Conservation (phyloP, 2,113 vertebrate species). For the Fregetta grallaria region DNA sequence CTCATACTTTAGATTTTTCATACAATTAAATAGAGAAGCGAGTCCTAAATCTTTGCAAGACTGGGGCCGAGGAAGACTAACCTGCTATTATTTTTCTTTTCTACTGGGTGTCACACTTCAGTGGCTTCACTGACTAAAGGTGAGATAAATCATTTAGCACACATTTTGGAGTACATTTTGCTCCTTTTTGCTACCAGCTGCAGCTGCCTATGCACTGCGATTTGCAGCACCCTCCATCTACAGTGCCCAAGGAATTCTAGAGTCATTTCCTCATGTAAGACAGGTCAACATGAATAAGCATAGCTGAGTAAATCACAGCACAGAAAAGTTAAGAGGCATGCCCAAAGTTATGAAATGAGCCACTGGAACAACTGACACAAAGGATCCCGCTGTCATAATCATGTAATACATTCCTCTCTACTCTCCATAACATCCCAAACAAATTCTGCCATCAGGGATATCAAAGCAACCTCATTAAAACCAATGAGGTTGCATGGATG, state of each 20-base stretch:
- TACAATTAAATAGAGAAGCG: neutral
- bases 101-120: neutral
- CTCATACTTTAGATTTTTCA: neutral
- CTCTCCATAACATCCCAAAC: neutral
- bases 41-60: neutral
- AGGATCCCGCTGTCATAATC: neutral
- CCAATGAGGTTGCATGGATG: neutral
- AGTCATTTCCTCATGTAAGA: neutral
- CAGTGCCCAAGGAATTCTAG: neutral
- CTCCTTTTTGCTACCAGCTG: slow-evolving; percentile 23
- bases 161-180: slow-evolving; percentile 2
- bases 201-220: neutral
- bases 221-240: neutral
- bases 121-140: slow-evolving; percentile 17
- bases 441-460: neutral
- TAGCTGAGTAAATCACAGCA: neutral
- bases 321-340: neutral
- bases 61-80: neutral
- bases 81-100: neutral
- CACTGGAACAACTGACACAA: neutral
- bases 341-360: neutral
- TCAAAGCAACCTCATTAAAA: neutral
- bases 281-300: neutral
- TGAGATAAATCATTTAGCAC: slow-evolving; percentile 10
- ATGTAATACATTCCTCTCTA: neutral